Percentiles rank a stretch among this genome's conserved stretches.
These are phyloP conservation scores for Myiotriccus ornatus DNA, from an alignment of 2,797 vertebrate genomes.

Conservation along the genomic window DNA sequence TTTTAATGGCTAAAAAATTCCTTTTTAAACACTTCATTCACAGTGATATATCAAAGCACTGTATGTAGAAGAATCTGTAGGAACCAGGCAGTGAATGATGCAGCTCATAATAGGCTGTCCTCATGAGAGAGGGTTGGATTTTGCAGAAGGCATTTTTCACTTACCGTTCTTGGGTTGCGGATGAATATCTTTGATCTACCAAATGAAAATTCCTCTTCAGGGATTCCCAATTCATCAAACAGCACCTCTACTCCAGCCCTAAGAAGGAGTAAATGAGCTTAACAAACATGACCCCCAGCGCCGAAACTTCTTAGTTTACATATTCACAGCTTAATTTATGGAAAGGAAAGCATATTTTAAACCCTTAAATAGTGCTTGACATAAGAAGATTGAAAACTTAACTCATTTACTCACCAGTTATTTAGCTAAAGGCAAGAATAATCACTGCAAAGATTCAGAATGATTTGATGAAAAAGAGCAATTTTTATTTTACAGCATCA, in stretches of 20 bases:
- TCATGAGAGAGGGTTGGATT: not conserved
- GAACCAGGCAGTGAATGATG: not conserved
- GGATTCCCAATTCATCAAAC: slow-evolving; percentile 85
- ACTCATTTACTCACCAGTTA: not conserved
- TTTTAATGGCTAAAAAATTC: not conserved
- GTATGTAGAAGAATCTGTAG: not conserved
- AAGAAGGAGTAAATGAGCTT: slow-evolving; percentile 44
- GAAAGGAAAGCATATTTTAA: not conserved
- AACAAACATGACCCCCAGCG: not conserved
- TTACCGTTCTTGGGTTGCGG: slow-evolving; percentile 96
- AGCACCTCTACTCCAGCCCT: slow-evolving; percentile 94
- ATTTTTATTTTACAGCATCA: not conserved
- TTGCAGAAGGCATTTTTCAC: slow-evolving; percentile 32
- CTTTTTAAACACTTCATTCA: not conserved
- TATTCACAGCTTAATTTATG: not conserved
- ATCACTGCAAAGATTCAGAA: not conserved
- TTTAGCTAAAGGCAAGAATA: slow-evolving; percentile 22
- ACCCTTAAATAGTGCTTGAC: not conserved
- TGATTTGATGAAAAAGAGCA: not conserved
- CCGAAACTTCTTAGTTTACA: not conserved
- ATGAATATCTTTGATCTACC: slow-evolving; percentile 99
- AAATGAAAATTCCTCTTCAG: slow-evolving; percentile 89
- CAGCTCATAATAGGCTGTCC: not conserved
- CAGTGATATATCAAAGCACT: not conserved
- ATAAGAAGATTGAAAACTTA: slow-evolving; percentile 10